Evolutionary conservation across 2,113 vertebrate genomes (phyloP).

Genomic region (Spea multiplicata): DNA sequence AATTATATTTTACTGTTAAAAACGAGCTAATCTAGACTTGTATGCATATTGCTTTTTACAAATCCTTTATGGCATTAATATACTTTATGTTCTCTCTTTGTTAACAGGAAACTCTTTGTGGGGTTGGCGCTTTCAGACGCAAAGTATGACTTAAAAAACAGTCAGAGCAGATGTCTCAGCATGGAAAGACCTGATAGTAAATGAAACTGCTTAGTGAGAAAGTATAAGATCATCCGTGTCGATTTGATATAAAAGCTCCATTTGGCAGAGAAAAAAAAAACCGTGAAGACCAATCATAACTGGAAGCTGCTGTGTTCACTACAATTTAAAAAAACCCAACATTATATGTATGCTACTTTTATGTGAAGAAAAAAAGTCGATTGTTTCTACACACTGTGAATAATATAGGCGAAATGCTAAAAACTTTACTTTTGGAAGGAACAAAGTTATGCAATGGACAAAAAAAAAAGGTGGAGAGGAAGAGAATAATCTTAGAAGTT

Average conservation of each 20-base stretch:
- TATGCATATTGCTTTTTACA: not conserved
- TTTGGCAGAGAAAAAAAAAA: not conserved
- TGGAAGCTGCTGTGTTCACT: not conserved
- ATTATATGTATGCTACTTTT: not conserved
- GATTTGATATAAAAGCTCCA: not conserved
- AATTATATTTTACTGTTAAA: not conserved
- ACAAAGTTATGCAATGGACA: constrained; percentile 58
- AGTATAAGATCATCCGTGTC: constrained; percentile 17
- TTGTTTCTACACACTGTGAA: constrained; percentile 46
- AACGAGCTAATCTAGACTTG: not conserved
- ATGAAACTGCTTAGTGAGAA: constrained; percentile 37
- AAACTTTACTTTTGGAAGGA: constrained; percentile 54
- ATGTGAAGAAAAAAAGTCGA: not conserved
- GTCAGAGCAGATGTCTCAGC: constrained; percentile 18
- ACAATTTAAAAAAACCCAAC: constrained; percentile 8
- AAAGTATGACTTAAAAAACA: not conserved
- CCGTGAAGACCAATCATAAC: not conserved
- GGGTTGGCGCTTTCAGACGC: not conserved
- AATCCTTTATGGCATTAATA: not conserved
- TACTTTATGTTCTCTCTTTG: not conserved
- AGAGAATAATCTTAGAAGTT: not conserved
- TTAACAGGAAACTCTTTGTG: constrained; percentile 25
- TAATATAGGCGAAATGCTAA: constrained; percentile 46
- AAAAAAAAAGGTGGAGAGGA: constrained; percentile 25
- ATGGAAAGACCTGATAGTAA: constrained; percentile 41